Conservation (phyloP, 2,797 vertebrate species). For the Halcyon smyrnensis region DNA sequence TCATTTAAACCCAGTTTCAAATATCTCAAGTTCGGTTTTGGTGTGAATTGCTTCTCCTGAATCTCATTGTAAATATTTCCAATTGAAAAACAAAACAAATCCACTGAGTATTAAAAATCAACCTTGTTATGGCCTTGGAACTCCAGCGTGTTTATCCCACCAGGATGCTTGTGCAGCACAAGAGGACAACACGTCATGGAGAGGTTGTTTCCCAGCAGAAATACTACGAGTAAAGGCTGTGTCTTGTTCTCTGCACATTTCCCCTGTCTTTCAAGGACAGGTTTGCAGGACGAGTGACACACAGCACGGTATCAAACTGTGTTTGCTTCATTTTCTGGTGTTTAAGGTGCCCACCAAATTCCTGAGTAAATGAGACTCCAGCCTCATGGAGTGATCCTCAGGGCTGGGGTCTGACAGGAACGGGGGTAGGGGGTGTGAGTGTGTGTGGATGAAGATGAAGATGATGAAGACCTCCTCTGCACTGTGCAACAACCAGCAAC, state of each 20-base stretch:
- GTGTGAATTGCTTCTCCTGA: neutral
- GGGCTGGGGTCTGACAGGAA: neutral
- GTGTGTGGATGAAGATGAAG: neutral
- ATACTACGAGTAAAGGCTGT: neutral
- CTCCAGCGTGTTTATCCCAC: neutral
- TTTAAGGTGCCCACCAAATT: neutral
- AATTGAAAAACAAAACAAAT: neutral
- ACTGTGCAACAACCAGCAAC: neutral
- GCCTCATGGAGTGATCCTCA: fast-evolving
- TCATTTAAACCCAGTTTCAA: neutral
- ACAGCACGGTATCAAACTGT: fast-evolving
- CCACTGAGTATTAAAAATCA: neutral
- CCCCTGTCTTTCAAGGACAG: neutral
- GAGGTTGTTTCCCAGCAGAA: conserved; percentile 3
- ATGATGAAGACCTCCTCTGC: neutral
- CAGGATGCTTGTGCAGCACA: neutral
- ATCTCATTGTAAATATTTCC: conserved; percentile 9
- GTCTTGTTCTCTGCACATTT: neutral
- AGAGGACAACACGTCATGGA: neutral
- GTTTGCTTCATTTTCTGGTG: neutral
- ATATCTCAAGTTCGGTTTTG: neutral
- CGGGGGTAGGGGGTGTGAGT: fast-evolving
- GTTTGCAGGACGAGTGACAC: neutral
- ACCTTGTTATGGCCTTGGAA: neutral
- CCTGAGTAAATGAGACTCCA: neutral